Conservation (phyloP, 2,797 vertebrate species). For the Acridotheres tristis region DNA sequence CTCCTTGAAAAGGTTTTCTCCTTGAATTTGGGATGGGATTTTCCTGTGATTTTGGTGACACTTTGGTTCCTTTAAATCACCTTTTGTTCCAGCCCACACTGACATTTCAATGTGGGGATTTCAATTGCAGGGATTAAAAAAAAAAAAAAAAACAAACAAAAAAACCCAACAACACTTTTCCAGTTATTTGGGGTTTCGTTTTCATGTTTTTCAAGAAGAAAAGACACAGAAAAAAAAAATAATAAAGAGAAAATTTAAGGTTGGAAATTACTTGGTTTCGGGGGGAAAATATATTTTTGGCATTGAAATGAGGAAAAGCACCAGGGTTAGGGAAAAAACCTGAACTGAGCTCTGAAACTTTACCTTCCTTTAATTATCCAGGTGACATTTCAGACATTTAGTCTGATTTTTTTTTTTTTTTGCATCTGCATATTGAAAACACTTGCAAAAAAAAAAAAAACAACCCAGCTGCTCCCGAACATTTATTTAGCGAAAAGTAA, state of each 20-base stretch:
- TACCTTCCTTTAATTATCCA: slow-evolving; percentile 65
- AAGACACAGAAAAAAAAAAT: neutral
- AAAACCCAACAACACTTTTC: neutral
- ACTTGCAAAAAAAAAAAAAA: slow-evolving; percentile 7
- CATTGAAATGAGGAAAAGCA: neutral
- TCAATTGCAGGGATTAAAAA: neutral
- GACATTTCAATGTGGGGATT: neutral
- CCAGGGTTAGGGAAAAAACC: neutral
- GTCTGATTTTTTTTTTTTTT: slow-evolving; percentile 18
- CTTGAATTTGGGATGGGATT: neutral
- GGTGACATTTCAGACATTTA: slow-evolving; percentile 66
- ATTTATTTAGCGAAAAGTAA: slow-evolving; percentile 73
- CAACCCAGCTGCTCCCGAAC: slow-evolving; percentile 30
- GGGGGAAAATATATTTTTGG: neutral
- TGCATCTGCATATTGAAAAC: slow-evolving; percentile 61
- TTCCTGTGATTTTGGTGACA: neutral
- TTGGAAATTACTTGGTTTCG: neutral
- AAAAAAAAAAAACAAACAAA: neutral
- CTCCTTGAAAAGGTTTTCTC: neutral
- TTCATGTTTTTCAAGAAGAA: neutral
- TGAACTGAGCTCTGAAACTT: slow-evolving; percentile 53
- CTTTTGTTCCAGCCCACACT: neutral
- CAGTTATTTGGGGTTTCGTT: slow-evolving; percentile 19
- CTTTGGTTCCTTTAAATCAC: neutral
- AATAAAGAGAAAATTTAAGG: neutral